A percentile compares a stretch with the other conserved stretches of the same genome.
phyloP scores from a whole-genome alignment of 1,140 invertebrate genomes.

The Frieseomelitta varia region DNA sequence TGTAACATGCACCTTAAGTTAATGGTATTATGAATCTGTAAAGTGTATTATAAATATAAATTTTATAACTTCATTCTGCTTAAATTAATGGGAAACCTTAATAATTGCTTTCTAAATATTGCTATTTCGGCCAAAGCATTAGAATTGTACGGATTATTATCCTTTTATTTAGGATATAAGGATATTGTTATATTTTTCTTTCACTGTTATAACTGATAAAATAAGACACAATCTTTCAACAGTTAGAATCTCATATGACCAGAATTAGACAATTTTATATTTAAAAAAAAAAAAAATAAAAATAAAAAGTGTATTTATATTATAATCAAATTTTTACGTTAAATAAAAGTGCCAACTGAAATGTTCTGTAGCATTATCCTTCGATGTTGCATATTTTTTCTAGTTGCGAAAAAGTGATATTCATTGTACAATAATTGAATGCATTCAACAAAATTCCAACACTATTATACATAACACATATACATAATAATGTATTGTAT shows the following conservation, averaged over 20 bases:
- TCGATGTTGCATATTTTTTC: slow-evolving; percentile 57
- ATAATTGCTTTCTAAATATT: slow-evolving; percentile 74
- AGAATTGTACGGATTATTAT: slow-evolving; percentile 48
- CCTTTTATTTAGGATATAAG: slow-evolving; percentile 59
- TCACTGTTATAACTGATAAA: slow-evolving; percentile 44
- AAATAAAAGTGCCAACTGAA: slow-evolving; percentile 66
- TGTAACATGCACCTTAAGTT: slow-evolving; percentile 81
- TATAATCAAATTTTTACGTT: slow-evolving; percentile 56
- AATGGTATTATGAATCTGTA: slow-evolving; percentile 81
- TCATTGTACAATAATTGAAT: slow-evolving; percentile 38
- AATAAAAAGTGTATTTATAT: slow-evolving; percentile 60
- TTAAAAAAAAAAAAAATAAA: slow-evolving; percentile 25
- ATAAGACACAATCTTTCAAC: slow-evolving; percentile 13
- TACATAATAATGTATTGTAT: slow-evolving; percentile 47
- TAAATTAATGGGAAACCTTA: slow-evolving; percentile 73
- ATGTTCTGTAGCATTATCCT: slow-evolving; percentile 57
- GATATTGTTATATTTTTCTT: slow-evolving; percentile 57
- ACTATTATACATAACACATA: slow-evolving; percentile 29
- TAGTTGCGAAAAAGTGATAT: slow-evolving; percentile 46
- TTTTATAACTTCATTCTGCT: slow-evolving; percentile 82
- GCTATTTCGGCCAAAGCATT: slow-evolving; percentile 75
- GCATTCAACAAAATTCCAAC: slow-evolving; percentile 22
- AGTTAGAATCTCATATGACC: slow-evolving; percentile 46
- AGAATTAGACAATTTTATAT: slow-evolving; percentile 51
- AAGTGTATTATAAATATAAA: slow-evolving; percentile 83